Evolutionary conservation across 2,888 invertebrate species (phyloP).

Genomic region (Smittia sp.): DNA sequence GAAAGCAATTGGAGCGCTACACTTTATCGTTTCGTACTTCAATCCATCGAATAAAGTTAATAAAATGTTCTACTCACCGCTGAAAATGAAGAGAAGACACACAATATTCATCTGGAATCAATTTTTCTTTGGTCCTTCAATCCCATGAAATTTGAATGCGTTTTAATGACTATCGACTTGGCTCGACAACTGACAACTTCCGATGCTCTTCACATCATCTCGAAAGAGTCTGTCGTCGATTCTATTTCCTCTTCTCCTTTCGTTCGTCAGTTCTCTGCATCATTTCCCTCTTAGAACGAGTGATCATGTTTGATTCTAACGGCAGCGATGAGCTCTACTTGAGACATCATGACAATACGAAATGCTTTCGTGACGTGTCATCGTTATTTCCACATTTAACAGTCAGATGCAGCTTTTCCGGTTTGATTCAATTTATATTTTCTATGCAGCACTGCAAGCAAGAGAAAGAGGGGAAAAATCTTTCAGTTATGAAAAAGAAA

Average conservation of each 20-base stretch:
- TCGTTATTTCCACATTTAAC: constrained; percentile 6
- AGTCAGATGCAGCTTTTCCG: neutral
- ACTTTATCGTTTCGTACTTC: neutral
- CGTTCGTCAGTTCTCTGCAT: neutral
- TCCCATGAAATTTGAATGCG: constrained; percentile 39
- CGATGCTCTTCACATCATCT: neutral
- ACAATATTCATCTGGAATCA: constrained; percentile 42
- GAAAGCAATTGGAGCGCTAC: neutral
- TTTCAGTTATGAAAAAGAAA: neutral
- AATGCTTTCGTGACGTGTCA: constrained; percentile 15
- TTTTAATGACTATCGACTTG: neutral
- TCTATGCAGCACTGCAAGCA: neutral
- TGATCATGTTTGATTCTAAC: constrained; percentile 11
- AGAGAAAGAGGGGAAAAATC: neutral
- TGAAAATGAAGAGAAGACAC: constrained; percentile 40
- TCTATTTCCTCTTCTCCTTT: neutral
- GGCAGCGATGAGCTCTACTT: neutral
- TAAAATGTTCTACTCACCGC: constrained; percentile 35
- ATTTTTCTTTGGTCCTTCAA: constrained; percentile 36
- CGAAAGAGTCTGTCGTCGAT: neutral
- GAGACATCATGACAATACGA: constrained; percentile 2
- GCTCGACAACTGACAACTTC: neutral
- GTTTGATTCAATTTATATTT: constrained; percentile 18
- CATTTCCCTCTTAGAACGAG: neutral
- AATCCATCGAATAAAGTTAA: neutral